Conservation (phyloP, 2,888 invertebrate species). For the Torymus tubicola region DNA sequence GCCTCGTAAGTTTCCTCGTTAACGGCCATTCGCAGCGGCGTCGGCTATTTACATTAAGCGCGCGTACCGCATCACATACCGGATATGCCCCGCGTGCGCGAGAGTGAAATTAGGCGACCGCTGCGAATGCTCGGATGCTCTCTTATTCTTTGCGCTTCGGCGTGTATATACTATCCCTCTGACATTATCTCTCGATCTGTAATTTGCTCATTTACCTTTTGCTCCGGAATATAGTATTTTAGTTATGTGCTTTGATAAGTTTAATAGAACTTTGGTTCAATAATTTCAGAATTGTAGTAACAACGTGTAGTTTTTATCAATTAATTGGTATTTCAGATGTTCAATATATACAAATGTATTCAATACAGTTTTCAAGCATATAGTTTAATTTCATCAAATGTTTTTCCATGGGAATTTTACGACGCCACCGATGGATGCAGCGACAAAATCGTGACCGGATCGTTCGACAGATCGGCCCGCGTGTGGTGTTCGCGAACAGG, state of each 20-base stretch:
- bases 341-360: too few relatives aligned
- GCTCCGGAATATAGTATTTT: too few relatives aligned
- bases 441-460: slow-evolving; percentile 86
- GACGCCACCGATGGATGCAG: slow-evolving; percentile 72
- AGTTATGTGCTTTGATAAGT: too few relatives aligned
- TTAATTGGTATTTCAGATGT: too few relatives aligned
- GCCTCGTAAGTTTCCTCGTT: slow-evolving; percentile 79
- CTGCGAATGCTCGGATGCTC: slow-evolving; percentile 8
- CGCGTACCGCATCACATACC: slow-evolving; percentile 10
- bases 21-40: slow-evolving; percentile 1
- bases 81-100: background rate
- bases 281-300: too few relatives aligned
- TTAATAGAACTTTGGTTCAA: too few relatives aligned
- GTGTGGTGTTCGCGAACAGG: slow-evolving; percentile 85
- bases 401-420: too few relatives aligned
- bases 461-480: slow-evolving; percentile 88
- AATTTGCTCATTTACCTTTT: too few relatives aligned
- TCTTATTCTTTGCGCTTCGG: background rate
- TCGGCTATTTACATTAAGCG: slow-evolving; percentile 3
- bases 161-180: background rate
- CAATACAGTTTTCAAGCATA: too few relatives aligned
- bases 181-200: too few relatives aligned
- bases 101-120: slow-evolving; percentile 4
- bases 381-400: too few relatives aligned
- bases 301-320: too few relatives aligned